phyloP scores from a whole-genome alignment of 2,888 invertebrate genomes.

The Sinodicranocentrus sp. region DNA sequence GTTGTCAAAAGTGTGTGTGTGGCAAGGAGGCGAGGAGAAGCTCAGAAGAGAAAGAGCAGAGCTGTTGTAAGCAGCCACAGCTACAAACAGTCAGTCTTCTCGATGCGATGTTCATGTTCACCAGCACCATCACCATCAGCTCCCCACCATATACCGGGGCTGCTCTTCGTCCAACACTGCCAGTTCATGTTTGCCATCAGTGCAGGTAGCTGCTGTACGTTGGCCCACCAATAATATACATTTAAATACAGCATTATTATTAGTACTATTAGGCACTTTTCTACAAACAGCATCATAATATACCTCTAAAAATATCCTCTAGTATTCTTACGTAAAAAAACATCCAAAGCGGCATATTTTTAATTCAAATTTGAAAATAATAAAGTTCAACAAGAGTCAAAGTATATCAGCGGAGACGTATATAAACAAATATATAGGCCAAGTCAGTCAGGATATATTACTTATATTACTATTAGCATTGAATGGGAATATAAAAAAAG shows the following conservation, averaged over 20 bases:
- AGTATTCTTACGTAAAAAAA: no score
- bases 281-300: no score
- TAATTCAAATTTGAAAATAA: no score
- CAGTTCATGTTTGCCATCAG: constrained; percentile 74
- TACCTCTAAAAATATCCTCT: no score
- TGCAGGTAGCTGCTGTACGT: constrained; percentile 69
- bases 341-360: no score
- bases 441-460: no score
- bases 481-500: constrained; percentile 42
- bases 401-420: no score
- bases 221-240: constrained; percentile 40
- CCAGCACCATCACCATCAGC: constrained; percentile 57
- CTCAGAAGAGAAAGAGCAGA: constrained; percentile 46
- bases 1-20: constrained; percentile 16
- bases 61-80: constrained; percentile 37
- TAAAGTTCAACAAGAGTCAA: no score
- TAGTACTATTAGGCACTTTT: no score
- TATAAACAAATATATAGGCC: no score
- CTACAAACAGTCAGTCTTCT: constrained; percentile 52
- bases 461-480: no score
- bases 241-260: no score
- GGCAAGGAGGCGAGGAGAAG: background rate
- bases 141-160: constrained; percentile 68
- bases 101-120: constrained; percentile 69
- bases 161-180: constrained; percentile 66